phyloP scores from a whole-genome alignment of 2,113 vertebrate genomes.

The Macquaria australasica region DNA sequence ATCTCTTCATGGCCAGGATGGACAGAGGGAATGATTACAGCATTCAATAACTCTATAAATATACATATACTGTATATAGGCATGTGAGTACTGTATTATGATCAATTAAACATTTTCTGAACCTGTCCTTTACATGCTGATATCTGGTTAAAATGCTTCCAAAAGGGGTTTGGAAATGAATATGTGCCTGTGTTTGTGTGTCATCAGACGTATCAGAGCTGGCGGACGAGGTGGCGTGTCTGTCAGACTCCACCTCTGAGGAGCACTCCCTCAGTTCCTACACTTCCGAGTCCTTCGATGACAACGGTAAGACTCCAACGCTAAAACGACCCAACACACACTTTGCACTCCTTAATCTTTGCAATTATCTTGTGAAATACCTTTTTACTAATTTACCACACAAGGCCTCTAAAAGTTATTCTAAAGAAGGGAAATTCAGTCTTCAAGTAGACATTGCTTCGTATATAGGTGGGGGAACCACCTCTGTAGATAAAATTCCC shows the following conservation, averaged over 20 bases:
- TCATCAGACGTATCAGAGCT: slow-evolving; percentile 85
- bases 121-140: not conserved
- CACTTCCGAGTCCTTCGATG: slow-evolving; percentile 95
- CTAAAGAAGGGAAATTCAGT: not conserved
- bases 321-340: not conserved
- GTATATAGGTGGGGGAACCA: not conserved
- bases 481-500: not conserved
- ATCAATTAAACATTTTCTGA: not conserved
- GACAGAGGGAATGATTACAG: not conserved
- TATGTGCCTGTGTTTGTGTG: slow-evolving; percentile 4
- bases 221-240: slow-evolving; percentile 87
- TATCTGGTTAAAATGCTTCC: not conserved
- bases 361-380: not conserved
- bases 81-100: not conserved
- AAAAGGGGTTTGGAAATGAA: not conserved
- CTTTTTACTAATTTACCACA: not conserved
- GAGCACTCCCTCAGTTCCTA: slow-evolving; percentile 93
- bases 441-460: not conserved
- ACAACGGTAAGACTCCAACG: slow-evolving; percentile 89
- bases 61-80: no score
- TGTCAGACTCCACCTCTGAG: slow-evolving; percentile 93
- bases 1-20: not conserved
- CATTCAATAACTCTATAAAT: not conserved
- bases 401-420: not conserved
- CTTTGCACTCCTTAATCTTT: not conserved